Base-by-base conservation (phyloP, 2,113 vertebrate species). In the Anolis sagrei region DNA sequence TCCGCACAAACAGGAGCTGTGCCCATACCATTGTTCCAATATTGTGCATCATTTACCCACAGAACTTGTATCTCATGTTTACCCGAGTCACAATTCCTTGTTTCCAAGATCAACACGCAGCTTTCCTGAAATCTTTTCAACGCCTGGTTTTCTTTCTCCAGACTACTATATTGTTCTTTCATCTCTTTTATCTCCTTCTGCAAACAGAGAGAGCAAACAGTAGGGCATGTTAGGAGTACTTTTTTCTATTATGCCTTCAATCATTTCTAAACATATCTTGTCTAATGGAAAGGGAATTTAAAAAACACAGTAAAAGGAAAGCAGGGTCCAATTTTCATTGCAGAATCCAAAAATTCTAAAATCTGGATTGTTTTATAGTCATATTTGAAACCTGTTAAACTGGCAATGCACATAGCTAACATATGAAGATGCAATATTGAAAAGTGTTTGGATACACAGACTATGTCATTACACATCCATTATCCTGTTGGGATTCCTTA, bases 81-180 rank as follows among this genome's bases (percentile, higher is more conserved):
- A 97, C 96, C 96, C 90, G 95, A 92, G 85, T 79, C 82, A 32
- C 95, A 93, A 82, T 93, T 95, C 64, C 91, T 94, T 89, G 90
- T 93, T 92, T 96, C 95, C 54, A 96, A 89, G 89, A 96, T 89
- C 36, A 85, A 89, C 93, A 96, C 90, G 91, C 94, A 96, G 61
- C 79, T 95, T 73, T 95, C 91, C 85, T 94, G 94, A 81, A 95
- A 95, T 64, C 95, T 94, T 88, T 93, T 95, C 70, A 97, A 93
- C 78, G 95, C 94, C 83, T 96, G 94, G 3, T 94, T 89, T 88
- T 96, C 94, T 11, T 95, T 91, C 73, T 91, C 81, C 73, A 97
- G 86, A 11, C 69, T 86, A 87, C 86, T 87, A 1, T 96, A 74
- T 29, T 82, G 79, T 69, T 94, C 83, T 62, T 76, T 88, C 64